Evolutionary conservation across 2,113 vertebrate species (phyloP).

Genomic region (Eolophus roseicapilla): DNA sequence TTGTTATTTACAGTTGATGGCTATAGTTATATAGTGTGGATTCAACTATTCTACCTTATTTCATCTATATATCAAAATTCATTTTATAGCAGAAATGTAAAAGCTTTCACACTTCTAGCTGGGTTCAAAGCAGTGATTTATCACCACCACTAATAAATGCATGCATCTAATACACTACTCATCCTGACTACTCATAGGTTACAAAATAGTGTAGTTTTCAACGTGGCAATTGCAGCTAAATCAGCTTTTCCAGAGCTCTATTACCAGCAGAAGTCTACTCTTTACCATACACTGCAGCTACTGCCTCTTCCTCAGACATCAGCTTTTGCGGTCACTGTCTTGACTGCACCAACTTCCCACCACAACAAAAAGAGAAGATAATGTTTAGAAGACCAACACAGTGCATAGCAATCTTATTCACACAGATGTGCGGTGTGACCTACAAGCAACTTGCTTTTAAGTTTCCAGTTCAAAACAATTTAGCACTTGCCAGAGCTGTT

Average conservation of each 20-base stretch:
- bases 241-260: background rate
- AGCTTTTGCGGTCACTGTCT: background rate
- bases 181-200: background rate
- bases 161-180: no score
- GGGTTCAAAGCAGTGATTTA: background rate
- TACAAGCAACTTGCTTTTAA: background rate
- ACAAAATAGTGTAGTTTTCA: background rate
- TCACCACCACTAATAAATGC: background rate
- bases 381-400: accelerated
- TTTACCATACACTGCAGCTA: background rate
- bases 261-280: background rate
- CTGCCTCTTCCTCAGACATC: background rate
- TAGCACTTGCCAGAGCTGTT: background rate
- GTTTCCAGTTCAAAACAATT: background rate
- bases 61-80: background rate
- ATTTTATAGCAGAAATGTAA: background rate
- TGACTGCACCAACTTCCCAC: background rate
- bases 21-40: background rate
- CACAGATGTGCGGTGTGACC: background rate
- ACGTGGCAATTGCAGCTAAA: background rate
- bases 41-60: background rate
- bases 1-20: background rate
- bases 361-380: background rate
- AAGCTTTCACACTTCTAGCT: background rate
- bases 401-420: background rate